Evolutionary conservation across 2,113 vertebrate species (phyloP).

Genomic region (Oryzias melastigma): DNA sequence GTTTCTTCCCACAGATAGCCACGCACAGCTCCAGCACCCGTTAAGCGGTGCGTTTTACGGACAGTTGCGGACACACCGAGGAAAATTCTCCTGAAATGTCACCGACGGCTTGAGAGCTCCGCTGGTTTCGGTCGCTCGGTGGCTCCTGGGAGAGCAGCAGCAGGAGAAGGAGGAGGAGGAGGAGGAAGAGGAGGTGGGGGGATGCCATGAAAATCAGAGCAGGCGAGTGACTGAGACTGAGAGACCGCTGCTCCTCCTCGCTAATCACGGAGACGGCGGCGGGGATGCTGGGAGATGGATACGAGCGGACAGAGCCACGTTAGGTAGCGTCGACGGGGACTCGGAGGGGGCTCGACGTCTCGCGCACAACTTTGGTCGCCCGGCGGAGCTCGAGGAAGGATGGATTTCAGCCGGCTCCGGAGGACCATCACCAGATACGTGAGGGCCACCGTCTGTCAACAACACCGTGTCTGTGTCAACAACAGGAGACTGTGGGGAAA

Average conservation of each 20-base stretch:
- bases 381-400: conserved; percentile 55
- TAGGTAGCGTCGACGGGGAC: conserved; percentile 61
- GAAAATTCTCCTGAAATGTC: conserved; percentile 41
- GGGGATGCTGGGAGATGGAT: conserved; percentile 54
- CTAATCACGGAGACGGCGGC: conserved; percentile 42
- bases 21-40: too few relatives aligned
- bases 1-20: neutral
- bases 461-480: conserved; percentile 17
- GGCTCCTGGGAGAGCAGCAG: conserved; percentile 21
- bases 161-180: too few relatives aligned
- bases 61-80: neutral
- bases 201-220: conserved; percentile 67
- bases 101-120: conserved; percentile 25
- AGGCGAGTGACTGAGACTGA: conserved; percentile 57
- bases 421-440: conserved; percentile 77
- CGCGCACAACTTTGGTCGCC: conserved; percentile 28
- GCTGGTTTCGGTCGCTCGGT: conserved; percentile 21
- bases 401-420: conserved; percentile 75
- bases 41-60: neutral
- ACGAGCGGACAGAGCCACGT: conserved; percentile 29
- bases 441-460: conserved; percentile 52
- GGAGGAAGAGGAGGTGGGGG: neutral
- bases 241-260: conserved; percentile 56
- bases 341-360: conserved; percentile 44
- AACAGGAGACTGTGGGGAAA: conserved; percentile 5